Evolutionary conservation across 2,797 vertebrate species (phyloP), one percentile per base, ranked within the genome.

Genomic region (Pipistrellus kuhlii): DNA sequence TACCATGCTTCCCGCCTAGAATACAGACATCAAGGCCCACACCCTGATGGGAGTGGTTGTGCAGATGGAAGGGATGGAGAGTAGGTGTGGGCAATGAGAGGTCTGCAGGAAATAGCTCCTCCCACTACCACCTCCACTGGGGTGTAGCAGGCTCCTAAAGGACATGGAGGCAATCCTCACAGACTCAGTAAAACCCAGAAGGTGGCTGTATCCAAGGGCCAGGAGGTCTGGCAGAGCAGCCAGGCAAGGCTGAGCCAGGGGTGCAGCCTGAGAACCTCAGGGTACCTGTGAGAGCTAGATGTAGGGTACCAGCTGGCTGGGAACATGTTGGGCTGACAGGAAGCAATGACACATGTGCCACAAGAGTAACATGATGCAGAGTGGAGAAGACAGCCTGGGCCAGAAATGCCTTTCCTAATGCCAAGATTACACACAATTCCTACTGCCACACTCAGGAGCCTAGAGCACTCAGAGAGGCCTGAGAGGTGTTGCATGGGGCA

Each of bases 1-100:
- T 9, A 13, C 73, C 18, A 14, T 12, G 27, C 15, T n/a, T 85
- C 62, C 75, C 48, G 64, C 14, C 32, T 23, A 53, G 20, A n/a
- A 27, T 55, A 5, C 68, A 25, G 68, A 64, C 66, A 30, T 27
- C 35, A 23, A 38, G 18, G 38, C n/a, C 55, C 51, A 57, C 2
- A 35, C 2, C 23, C 38, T 17, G 6, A 2, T 0, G 0, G 6
- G 15, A 4, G 69, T n/a, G 59, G 41, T 3, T n/a, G 21, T 30
- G 30, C 15, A 17, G 35, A 51, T 12, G 48, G 44, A 82, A 62
- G 6, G 3, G 64, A 30, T 8, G 8, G 32, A 32, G 18, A 18
- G 46, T 1, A 77, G 3, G 9, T 55, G n/a, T 35, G 25, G 35
- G 20, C 32, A 68, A 35, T 17, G n/a, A 75, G 38, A 57, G 8